Evolutionary conservation across 2,888 invertebrate species (phyloP), one percentile per base, ranked within the genome.

Genomic region (Tinea pellionella): DNA sequence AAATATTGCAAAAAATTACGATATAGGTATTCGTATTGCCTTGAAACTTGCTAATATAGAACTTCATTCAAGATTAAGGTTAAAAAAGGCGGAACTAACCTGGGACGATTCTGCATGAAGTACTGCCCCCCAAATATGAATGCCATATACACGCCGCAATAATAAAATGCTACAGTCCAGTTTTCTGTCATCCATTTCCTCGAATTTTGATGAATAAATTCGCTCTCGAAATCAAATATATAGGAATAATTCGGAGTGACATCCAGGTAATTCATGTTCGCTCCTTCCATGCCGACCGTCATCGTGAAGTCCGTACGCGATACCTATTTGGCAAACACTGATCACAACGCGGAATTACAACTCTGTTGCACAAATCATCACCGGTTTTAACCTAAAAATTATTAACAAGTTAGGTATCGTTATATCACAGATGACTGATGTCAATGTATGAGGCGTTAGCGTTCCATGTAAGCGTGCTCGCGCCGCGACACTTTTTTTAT

Each of bases 161-260:
- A 94, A 73, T 96, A 96, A 83, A 97, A 96, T 61, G 95, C 95
- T 74, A 94, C 92, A 61, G 95, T 96, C 99, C 99, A 99, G 81
- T 99, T 96, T 71, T 95, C 92, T 66, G 93, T 91, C 97, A 99
- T 98, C 97, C 98, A 98, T 85, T 92, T 92, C 75, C 94, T 91
- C 68, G 95, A 95, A 68, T 93, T 92, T 70, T 93, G 91, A 74
- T 97, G 96, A 74, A 95, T 94, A 82, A 98, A 99, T 75, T 95
- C 93, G 76, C 94, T 94, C 88, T 99, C 99, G 75, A 98, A 98
- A 73, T 96, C 94, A 87, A 99, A 97, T 76, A 97, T 92, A 80
- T 96, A 96, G 53, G 96, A 95, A 83, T 97, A 97, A 84, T 97
- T 97, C 64, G 95, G 95, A 64, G 94, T 91, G 62, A 84, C 76